Evolutionary conservation across 2,888 invertebrate species (phyloP).

Genomic region (Ochropleura plecta): DNA sequence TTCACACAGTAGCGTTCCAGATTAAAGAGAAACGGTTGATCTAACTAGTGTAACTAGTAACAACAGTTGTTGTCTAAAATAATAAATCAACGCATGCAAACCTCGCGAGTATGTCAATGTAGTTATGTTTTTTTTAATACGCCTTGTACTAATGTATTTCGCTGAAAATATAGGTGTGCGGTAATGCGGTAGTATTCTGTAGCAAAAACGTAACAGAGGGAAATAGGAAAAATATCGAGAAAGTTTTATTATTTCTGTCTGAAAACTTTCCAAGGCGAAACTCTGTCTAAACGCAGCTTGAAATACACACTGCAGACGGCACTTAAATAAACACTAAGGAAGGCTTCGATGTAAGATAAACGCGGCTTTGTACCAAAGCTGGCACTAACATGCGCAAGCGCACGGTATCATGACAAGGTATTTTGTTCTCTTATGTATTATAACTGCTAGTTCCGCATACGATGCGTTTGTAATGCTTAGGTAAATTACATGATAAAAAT

Average conservation of each 20-base stretch:
- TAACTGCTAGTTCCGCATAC: constrained; percentile 43
- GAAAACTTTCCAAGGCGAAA: not conserved
- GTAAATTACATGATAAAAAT: constrained; percentile 41
- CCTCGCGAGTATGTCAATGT: too few species aligned
- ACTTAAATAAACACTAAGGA: constrained; percentile 33
- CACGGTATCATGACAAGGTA: constrained; percentile 34
- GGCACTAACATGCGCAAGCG: constrained; percentile 19
- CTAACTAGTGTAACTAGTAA: too few species aligned
- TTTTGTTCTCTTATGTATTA: constrained; percentile 35
- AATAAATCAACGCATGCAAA: not conserved
- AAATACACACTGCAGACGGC: not conserved
- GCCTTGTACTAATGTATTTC: not conserved
- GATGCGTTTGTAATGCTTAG: constrained; percentile 23
- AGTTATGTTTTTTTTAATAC: too few species aligned
- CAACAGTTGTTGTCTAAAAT: not conserved
- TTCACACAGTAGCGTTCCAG: too few species aligned
- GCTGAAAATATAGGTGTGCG: not conserved
- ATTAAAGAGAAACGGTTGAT: too few species aligned
- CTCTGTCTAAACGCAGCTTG: not conserved
- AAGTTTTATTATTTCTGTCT: not conserved
- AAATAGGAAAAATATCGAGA: not conserved
- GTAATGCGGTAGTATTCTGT: not conserved
- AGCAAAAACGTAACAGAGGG: not conserved
- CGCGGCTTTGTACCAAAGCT: constrained; percentile 13
- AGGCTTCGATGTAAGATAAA: constrained; percentile 43